Conservation (phyloP, 2,113 vertebrate genomes). For the Grallaria varia region DNA sequence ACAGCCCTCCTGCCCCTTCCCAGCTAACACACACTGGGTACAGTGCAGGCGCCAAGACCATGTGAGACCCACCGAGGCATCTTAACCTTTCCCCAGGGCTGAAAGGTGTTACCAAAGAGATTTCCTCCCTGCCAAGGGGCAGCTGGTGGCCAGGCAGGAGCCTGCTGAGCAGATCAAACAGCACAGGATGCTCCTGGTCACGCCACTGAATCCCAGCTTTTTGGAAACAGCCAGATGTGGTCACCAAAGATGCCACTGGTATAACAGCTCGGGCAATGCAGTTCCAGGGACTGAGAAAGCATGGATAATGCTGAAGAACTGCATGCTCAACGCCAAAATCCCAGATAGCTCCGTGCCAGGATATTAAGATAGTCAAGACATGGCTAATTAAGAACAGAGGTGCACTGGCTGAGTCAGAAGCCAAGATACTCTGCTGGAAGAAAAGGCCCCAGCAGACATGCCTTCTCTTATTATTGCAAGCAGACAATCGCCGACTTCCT, state of each 20-base stretch:
- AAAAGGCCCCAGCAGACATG: constrained; percentile 9
- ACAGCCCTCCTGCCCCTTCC: not conserved
- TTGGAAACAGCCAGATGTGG: not conserved
- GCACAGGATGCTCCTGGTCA: not conserved
- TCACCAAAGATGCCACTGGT: not conserved
- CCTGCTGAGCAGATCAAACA: not conserved
- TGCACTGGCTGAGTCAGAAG: constrained; percentile 32
- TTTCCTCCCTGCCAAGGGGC: not conserved
- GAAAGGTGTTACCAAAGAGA: not conserved
- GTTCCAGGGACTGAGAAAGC: not conserved
- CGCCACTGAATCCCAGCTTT: not conserved
- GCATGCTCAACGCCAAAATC: not conserved
- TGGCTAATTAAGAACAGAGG: constrained; percentile 5
- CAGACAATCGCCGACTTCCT: constrained; percentile 57
- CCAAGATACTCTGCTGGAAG: constrained; percentile 23
- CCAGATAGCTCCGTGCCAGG: not conserved
- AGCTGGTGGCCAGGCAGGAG: not conserved
- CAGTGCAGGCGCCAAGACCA: not conserved
- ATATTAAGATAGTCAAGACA: constrained; percentile 6
- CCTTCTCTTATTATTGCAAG: constrained; percentile 38
- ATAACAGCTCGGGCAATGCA: not conserved
- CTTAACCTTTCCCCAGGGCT: not conserved
- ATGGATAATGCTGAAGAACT: not conserved
- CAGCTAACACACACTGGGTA: not conserved
- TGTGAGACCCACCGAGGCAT: fast-evolving